Conservation (phyloP, 2,797 vertebrate species). For the Heteromormyrus szaboi region DNA sequence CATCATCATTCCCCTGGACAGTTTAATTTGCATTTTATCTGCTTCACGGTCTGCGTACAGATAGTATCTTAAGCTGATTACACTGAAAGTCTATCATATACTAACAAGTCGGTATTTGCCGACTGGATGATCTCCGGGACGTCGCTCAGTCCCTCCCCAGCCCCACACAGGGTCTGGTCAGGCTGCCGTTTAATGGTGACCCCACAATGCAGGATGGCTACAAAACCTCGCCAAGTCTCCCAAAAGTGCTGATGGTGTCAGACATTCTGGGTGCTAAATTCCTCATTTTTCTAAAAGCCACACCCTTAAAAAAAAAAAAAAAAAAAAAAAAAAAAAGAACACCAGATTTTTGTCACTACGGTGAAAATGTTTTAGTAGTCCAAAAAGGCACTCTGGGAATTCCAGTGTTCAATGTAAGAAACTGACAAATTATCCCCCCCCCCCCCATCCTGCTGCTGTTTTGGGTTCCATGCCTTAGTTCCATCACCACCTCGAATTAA, state of each 20-base stretch:
- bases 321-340: neutral
- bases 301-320: neutral
- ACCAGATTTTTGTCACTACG: neutral
- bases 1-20: neutral
- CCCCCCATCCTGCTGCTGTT: neutral
- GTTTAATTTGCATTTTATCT: neutral
- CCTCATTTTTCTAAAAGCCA: constrained; percentile 9
- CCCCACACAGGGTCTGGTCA: neutral
- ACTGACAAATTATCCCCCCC: neutral
- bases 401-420: neutral
- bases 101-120: neutral
- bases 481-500: neutral
- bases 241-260: neutral
- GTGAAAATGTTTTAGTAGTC: neutral
- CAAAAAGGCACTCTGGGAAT: neutral
- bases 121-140: neutral
- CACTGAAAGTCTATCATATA: neutral
- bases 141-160: neutral
- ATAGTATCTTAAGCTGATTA: neutral
- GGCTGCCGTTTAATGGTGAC: neutral
- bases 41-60: neutral
- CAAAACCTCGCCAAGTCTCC: neutral
- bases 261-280: neutral
- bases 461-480: neutral
- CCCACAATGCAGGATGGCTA: neutral